Percentiles rank a stretch among this genome's conserved stretches.
These are phyloP conservation scores for Aphelocoma coerulescens DNA, from an alignment of 2,113 vertebrate species.

Conservation along the genomic window DNA sequence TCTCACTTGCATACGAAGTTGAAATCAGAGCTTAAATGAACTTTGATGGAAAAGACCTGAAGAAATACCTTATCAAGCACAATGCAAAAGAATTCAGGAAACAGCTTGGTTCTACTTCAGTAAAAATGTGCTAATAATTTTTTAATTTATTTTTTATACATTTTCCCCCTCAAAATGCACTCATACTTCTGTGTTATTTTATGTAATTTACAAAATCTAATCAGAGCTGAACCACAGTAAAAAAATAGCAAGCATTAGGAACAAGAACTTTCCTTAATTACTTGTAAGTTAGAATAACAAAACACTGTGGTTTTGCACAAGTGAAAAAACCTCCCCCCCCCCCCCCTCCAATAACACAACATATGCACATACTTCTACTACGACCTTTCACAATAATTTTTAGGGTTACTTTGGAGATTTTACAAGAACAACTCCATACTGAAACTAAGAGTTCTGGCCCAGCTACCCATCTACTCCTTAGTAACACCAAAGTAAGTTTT, in stretches of 20 bases:
- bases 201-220: background rate
- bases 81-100: background rate
- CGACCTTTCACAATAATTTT: background rate
- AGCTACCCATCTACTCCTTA: background rate
- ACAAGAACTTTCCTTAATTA: background rate
- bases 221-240: background rate
- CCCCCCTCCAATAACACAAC: background rate
- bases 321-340: rapidly evolving
- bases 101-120: background rate
- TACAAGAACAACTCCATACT: background rate
- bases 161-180: background rate
- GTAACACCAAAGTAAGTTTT: background rate
- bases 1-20: background rate
- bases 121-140: background rate
- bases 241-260: background rate
- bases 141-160: background rate
- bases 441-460: background rate
- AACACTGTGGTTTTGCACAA: background rate
- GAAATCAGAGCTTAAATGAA: background rate
- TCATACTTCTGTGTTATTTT: background rate
- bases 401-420: background rate
- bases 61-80: background rate
- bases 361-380: background rate
- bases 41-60: background rate
- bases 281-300: background rate